These are phyloP conservation scores for Mormyrus proboscirostris DNA, from an alignment of 2,797 vertebrate genomes.

Conservation along the genomic window DNA sequence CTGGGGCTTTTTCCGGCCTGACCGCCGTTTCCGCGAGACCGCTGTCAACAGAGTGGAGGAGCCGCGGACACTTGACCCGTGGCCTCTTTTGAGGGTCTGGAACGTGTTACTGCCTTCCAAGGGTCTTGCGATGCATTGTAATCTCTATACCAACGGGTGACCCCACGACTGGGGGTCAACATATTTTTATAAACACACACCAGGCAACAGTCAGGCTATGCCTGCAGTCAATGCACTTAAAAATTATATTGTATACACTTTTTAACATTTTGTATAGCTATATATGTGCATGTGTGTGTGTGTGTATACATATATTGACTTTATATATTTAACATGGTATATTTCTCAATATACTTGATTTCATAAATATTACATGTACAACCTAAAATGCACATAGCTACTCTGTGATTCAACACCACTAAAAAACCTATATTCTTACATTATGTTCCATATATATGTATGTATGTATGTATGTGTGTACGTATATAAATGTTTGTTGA, in stretches of 20 bases:
- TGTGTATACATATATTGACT: neutral
- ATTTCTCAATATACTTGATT: neutral
- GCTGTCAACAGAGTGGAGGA: constrained; percentile 30
- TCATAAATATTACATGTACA: neutral
- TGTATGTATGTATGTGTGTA: neutral
- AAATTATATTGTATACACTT: neutral
- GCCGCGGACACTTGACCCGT: constrained; percentile 40
- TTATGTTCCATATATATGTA: neutral
- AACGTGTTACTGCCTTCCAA: constrained; percentile 41
- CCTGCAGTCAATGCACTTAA: neutral
- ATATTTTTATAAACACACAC: constrained; percentile 6
- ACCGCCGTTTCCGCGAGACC: constrained; percentile 16
- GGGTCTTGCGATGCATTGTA: constrained; percentile 31
- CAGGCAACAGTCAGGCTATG: neutral
- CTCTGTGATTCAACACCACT: neutral
- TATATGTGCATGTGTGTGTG: neutral
- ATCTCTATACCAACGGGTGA: constrained; percentile 31
- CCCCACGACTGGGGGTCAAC: constrained; percentile 4
- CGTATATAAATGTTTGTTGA: neutral
- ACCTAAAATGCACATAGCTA: neutral
- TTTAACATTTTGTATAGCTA: neutral
- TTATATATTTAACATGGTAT: neutral
- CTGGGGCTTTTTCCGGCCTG: constrained; percentile 7
- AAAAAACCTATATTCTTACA: neutral
- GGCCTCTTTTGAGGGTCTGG: constrained; percentile 42